Percentiles rank a stretch among this genome's conserved stretches.
Evolutionary conservation across 1,140 invertebrate genomes (phyloP).

Genomic region (Ladona fulva): DNA sequence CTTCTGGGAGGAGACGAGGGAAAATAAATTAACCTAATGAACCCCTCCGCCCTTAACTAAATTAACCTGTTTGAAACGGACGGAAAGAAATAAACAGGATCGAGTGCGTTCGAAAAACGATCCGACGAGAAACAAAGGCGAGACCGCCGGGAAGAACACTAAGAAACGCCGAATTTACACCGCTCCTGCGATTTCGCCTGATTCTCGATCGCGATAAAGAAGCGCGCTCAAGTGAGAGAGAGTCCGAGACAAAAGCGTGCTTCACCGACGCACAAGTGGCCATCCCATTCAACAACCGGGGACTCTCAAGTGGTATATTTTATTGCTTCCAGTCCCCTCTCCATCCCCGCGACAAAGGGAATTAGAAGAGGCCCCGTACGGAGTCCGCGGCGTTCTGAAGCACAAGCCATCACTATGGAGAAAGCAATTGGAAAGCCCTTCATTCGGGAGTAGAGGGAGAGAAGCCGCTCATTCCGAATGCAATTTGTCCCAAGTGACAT

Average conservation of each 20-base stretch:
- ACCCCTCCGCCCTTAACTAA: too few species aligned
- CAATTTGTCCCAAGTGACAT: slow-evolving; percentile 7
- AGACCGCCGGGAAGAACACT: too few species aligned
- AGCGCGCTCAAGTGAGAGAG: not conserved
- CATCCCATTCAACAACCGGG: not conserved
- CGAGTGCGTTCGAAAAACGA: too few species aligned
- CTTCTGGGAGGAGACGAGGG: too few species aligned
- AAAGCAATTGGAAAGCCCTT: slow-evolving; percentile 1
- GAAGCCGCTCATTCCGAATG: slow-evolving; percentile 2
- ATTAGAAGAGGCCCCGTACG: not conserved
- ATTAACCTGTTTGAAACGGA: too few species aligned
- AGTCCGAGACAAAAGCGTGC: not conserved
- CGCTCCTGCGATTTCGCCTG: not conserved
- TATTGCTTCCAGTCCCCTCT: not conserved
- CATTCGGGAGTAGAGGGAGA: not conserved
- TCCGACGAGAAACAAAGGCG: not conserved
- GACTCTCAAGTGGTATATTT: not conserved
- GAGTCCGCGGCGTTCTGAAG: not conserved
- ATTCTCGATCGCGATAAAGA: too few species aligned
- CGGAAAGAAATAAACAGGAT: too few species aligned
- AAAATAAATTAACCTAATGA: too few species aligned
- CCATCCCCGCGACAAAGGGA: not conserved
- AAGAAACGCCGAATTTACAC: not conserved
- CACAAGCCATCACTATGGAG: not conserved
- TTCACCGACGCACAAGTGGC: not conserved